Evolutionary conservation across 2,888 invertebrate species (phyloP).

Genomic region (Lasiommata megera): DNA sequence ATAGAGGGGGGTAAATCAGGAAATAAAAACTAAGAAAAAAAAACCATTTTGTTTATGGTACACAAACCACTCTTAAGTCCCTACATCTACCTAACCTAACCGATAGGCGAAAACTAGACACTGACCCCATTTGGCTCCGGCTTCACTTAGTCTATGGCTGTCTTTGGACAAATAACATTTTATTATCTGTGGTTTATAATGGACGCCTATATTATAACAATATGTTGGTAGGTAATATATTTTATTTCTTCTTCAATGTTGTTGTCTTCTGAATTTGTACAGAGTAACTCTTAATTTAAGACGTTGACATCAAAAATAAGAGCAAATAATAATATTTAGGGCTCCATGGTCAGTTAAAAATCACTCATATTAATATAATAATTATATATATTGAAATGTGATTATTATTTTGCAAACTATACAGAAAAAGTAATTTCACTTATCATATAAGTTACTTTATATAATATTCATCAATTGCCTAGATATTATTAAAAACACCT

Average conservation of each 20-base stretch:
- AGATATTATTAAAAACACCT: not conserved
- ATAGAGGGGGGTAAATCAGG: too few species aligned
- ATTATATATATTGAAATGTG: not conserved
- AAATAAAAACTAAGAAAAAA: not conserved
- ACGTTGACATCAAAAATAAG: not conserved
- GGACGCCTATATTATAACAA: not conserved
- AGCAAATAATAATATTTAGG: not conserved
- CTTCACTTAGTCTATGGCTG: constrained; percentile 31
- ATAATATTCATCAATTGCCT: too few species aligned
- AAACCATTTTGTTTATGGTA: constrained; percentile 34
- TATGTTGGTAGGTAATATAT: not conserved
- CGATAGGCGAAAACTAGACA: constrained; percentile 22
- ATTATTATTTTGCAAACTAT: not conserved
- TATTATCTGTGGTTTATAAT: constrained; percentile 22
- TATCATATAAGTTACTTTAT: not conserved
- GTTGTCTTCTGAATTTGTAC: not conserved
- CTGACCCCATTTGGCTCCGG: constrained; percentile 28
- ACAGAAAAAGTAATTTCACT: not conserved
- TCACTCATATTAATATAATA: not conserved
- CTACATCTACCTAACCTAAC: constrained; percentile 33
- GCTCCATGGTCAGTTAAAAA: not conserved
- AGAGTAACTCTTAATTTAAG: constrained; percentile 4
- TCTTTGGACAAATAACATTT: constrained; percentile 30
- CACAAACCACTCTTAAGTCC: constrained; percentile 27
- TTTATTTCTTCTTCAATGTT: not conserved